Base-by-base conservation (phyloP, 64 coral and sea anemone species). In the Astreopora myriophthalma region DNA sequence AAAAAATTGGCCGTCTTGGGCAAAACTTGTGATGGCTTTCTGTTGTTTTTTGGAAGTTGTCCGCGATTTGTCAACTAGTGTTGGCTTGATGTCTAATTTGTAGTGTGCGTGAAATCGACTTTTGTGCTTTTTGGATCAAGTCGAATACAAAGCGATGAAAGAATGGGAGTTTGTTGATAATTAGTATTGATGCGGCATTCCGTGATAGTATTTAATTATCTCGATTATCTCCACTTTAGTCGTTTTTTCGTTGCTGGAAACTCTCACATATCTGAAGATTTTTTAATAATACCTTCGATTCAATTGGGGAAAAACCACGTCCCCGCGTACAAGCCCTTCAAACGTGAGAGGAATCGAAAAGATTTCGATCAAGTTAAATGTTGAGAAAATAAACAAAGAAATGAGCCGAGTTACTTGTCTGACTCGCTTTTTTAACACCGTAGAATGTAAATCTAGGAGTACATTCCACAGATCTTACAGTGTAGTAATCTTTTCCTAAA, bases 401-500 rank as follows among this genome's bases (percentile, higher is more conserved):
- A 80, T 80, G 57, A 60, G 27, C 7, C 33, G 28, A 80, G 19
- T 34, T 80, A 20, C 28, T n/a, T n/a, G n/a, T n/a, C n/a, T n/a
- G n/a, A n/a, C n/a, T 20, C 30, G 51, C 25, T 34, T 11, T 46
- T 46, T 46, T 11, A 6, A 11, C 11, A 14, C 10, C 3, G 0
- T 44, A 44, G 16, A 19, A 55, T 55, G 51, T 55, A 3, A 55
- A 55, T 0, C 3, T 55, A 16, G 51, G 10, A 55, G 10, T 55
- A 55, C 12, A 8, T 55, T 55, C 16, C 51, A 55, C 16, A 55
- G 8, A 44, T 11, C 0, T 0, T 11, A 44, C 40, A 5, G 0
- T n/a, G n/a, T n/a, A n/a, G n/a, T n/a, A n/a, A 82, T 82, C 78
- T 82, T 37, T 82, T 64, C 8, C 34, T 63, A 55, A 82, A 36